Percentiles rank a stretch among this genome's conserved stretches.
These are phyloP conservation scores for Malaclemys terrapin DNA, from an alignment of 2,113 vertebrate species.

Conservation along the genomic window DNA sequence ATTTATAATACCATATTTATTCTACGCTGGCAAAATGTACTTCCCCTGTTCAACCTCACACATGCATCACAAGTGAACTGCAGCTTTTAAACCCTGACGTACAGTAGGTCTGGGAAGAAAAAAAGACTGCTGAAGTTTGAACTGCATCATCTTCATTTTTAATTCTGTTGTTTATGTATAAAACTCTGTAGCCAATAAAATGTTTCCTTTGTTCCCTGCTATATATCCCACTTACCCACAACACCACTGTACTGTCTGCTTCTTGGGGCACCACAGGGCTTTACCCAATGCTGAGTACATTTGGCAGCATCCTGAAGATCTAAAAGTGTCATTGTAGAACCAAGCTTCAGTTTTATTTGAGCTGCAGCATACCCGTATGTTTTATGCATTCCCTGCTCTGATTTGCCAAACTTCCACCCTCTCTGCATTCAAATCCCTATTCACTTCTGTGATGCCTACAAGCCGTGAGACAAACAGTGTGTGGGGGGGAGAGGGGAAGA, in stretches of 20 bases:
- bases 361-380: not conserved
- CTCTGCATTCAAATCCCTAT: not conserved
- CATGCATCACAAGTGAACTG: not conserved
- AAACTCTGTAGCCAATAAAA: not conserved
- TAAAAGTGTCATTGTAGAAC: not conserved
- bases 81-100: not conserved
- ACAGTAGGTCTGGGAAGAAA: not conserved
- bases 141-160: not conserved
- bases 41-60: not conserved
- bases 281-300: not conserved
- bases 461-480: accelerated
- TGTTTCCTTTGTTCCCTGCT: not conserved
- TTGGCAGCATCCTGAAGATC: not conserved
- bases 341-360: not conserved
- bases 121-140: not conserved
- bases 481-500: not conserved
- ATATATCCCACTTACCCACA: not conserved
- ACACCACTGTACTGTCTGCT: not conserved
- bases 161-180: not conserved
- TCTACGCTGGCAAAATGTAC: not conserved
- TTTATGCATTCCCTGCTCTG: not conserved
- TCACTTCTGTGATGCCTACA: not conserved
- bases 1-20: not conserved
- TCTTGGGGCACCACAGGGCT: not conserved
- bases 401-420: not conserved